Percentiles rank a stretch among this genome's conserved stretches.
Evolutionary conservation across 2,888 invertebrate genomes (phyloP).

Genomic region (Salticus scenicus): DNA sequence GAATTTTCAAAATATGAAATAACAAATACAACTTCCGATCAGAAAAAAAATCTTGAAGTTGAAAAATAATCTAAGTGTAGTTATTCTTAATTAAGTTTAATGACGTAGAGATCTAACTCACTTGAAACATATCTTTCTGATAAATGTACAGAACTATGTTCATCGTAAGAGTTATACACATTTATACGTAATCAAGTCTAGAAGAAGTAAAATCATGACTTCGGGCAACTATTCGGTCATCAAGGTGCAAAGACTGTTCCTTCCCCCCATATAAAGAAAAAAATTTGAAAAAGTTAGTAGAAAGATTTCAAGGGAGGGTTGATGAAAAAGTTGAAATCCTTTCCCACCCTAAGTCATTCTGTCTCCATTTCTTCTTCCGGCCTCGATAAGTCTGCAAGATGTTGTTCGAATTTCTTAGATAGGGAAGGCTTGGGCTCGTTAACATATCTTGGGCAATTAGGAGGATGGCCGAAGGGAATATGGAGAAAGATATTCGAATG

Average conservation of each 20-base stretch:
- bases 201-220: slow-evolving; percentile 51
- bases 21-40: background rate
- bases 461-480: slow-evolving; percentile 47
- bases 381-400: slow-evolving; percentile 60
- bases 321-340: slow-evolving; percentile 45
- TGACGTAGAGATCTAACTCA: slow-evolving; percentile 10
- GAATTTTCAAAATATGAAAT: background rate
- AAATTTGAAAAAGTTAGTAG: slow-evolving; percentile 43
- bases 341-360: slow-evolving; percentile 40
- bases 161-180: slow-evolving; percentile 2
- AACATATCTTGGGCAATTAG: slow-evolving; percentile 69
- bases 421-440: slow-evolving; percentile 47
- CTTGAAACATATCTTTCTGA: background rate
- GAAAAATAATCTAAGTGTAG: slow-evolving; percentile 34
- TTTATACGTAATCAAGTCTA: slow-evolving; percentile 50
- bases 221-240: slow-evolving; percentile 49
- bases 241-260: slow-evolving; percentile 36
- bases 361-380: slow-evolving; percentile 61
- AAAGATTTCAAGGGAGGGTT: slow-evolving; percentile 13
- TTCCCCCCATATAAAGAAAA: background rate
- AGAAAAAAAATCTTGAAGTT: background rate
- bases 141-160: background rate
- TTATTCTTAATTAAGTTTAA: slow-evolving; percentile 54
- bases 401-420: slow-evolving; percentile 64
- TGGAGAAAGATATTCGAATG: slow-evolving; percentile 49